Base-by-base conservation (phyloP, 1,140 invertebrate species). In the Drosophila pseudoobscura region DNA sequence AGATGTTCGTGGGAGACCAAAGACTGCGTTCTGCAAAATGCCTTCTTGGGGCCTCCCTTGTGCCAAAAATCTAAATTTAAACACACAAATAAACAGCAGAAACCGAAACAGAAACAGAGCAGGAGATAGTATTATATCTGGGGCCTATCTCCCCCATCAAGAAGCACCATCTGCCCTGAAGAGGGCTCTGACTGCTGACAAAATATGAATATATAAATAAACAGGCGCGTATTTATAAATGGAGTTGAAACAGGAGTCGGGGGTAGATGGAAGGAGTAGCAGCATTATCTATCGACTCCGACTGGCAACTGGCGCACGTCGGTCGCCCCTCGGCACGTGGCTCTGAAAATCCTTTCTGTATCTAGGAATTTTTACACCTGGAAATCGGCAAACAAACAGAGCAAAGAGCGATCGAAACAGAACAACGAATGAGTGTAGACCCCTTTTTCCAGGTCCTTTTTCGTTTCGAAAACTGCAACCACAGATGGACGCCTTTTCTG, bases 291-390 rank as follows among this genome's bases (percentile, higher is more conserved):
- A 53, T 45, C 72, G 55, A 55, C 51, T 39, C 15, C 17, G 44
- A 39, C 63, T 54, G 84, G 66, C 83, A 89, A 83, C 79, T 84
- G 83, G 84, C 83, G 75, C 84, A 88, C 83, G 83, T 88, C 75
- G 46, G 50, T 63, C 62, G 13, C 15, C 51, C 51, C 65, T 17
- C 17, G 78, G 73, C 75, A 87, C 64, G 78, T 83, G 83, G 51
- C 69, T 78, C 43, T 76, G 54, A 64, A 57, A 70, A 69, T 65
- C 66, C 66, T 50, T 57, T 69, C 45, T 47, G 59, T 61, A 64
- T 60, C 57, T 64, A 50, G 52, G 70, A 90, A 80, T 90, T 90
- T 90, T 88, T 90, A 90, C 88, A 90, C 88, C 88, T 90, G 88
- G 88, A 78, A 39, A 87, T 80, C 83, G 74, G 88, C 88, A 84